Base-by-base conservation (phyloP, 2,888 invertebrate species). In the Mesorhabditis sp. region DNA sequence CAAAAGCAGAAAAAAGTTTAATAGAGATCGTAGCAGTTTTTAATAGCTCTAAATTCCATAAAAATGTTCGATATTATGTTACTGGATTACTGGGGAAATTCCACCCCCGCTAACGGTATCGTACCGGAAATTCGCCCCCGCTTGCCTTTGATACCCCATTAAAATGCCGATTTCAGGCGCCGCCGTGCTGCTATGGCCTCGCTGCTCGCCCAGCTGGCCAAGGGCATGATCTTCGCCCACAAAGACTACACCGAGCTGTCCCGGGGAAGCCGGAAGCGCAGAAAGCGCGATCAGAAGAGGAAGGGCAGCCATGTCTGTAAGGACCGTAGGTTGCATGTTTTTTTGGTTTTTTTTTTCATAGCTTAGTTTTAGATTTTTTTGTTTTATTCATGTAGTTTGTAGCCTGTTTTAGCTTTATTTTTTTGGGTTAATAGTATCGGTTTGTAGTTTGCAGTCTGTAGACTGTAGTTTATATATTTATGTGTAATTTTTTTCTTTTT, bases 201-300 rank as follows among this genome's bases (percentile, higher is more conserved):
- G 28, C 70, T 84, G n/a, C 65, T 85, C 66, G 83, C 85, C 5
- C 84, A 85, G 67, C 70, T 84, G 43, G 84, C 84, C 0, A 76
- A 76, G 41, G 84, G 84, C 66, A 84, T 84, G 84, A 84, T 84
- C 28, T 84, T 84, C 70, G 84, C 84, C 13, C 84, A 84, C 67
- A 74, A 79, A 66, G 82, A 83, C 68, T 85, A 80, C 70, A 77
- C 74, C 41, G 84, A 84, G 63, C 72, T 84, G 67, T 71, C 81
- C 15, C 66, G 81, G 58, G 84, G 84, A 66, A 77, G 76, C 67
- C 78, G 80, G 15, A 82, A 80, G 67, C 7, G n/a, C 7, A 50
- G n/a, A n/a, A 78, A 77, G 68, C 80, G 80, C 71, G 75, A 76
- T 70, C 73, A 76, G 42, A 79, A 80, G 66, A 68, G 81, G 42